phyloP scores from a whole-genome alignment of 2,888 invertebrate genomes.

The Pecten maximus region DNA sequence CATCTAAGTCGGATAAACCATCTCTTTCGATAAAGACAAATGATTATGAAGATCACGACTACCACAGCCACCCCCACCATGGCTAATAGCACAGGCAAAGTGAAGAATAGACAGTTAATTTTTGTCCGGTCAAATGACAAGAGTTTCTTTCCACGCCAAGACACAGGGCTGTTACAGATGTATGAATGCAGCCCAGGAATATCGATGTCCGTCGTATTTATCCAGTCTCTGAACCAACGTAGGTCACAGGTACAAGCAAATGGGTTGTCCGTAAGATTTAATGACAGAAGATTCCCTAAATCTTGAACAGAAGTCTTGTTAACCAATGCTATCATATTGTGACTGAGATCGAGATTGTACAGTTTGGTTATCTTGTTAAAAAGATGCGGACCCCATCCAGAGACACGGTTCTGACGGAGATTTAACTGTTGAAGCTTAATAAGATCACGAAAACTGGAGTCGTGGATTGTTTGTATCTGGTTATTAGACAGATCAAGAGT shows the following conservation, averaged over 20 bases:
- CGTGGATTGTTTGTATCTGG: constrained; percentile 74
- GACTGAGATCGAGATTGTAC: constrained; percentile 70
- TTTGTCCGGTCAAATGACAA: constrained; percentile 64
- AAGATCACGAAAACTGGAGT: constrained; percentile 85
- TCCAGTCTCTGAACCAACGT: constrained; percentile 95
- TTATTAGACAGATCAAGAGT: constrained; percentile 78
- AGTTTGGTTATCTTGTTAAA: constrained; percentile 58
- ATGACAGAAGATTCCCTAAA: constrained; percentile 86
- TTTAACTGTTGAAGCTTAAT: constrained; percentile 86
- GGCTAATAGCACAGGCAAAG: constrained; percentile 56
- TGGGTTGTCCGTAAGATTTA: constrained; percentile 92
- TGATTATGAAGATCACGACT: constrained; percentile 48
- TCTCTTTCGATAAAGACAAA: constrained; percentile 56
- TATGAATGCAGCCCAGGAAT: constrained; percentile 57
- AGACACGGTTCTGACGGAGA: constrained; percentile 88
- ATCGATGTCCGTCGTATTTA: constrained; percentile 88
- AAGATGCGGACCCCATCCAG: constrained; percentile 59
- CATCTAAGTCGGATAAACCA: constrained; percentile 53
- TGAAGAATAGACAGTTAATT: constrained; percentile 66
- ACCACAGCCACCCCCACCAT: constrained; percentile 48
- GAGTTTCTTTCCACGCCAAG: constrained; percentile 64
- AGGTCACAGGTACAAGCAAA: constrained; percentile 94
- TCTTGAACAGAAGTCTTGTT: constrained; percentile 84
- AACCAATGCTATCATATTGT: constrained; percentile 78
- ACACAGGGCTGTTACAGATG: constrained; percentile 65